A percentile compares a stretch with the other conserved stretches of the same genome.
These are phyloP conservation scores for Drosophila neocordata DNA, from an alignment of 1,140 invertebrate genomes.

Conservation along the genomic window DNA sequence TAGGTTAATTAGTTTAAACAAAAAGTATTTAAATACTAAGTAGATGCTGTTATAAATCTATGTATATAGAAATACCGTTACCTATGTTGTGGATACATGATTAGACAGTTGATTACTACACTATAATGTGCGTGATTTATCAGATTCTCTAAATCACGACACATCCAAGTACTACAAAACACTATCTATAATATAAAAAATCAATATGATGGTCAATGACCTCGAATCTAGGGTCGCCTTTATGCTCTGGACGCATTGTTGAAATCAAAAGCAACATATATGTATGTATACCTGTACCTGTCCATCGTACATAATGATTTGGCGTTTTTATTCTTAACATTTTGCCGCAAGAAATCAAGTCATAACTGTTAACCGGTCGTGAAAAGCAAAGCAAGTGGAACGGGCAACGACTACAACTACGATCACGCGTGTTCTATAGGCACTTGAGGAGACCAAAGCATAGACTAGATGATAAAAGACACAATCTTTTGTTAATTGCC, in stretches of 20 bases:
- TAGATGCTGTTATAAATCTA: no score
- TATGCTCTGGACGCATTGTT: constrained; percentile 30
- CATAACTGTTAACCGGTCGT: constrained; percentile 62
- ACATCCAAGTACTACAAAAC: no score
- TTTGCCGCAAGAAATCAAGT: constrained; percentile 70
- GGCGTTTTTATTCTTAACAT: constrained; percentile 54
- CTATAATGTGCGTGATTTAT: no score
- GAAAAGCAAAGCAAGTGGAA: constrained; percentile 27
- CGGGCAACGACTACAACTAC: not conserved
- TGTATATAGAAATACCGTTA: not conserved
- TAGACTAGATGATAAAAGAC: constrained; percentile 20
- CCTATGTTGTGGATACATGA: not conserved
- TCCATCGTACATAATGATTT: constrained; percentile 57
- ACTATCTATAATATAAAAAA: not conserved
- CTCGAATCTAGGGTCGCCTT: constrained; percentile 19
- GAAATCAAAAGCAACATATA: constrained; percentile 33
- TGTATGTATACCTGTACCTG: constrained; percentile 36
- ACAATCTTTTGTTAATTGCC: constrained; percentile 43
- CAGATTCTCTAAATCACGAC: no score
- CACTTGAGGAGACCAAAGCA: constrained; percentile 4
- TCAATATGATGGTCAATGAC: constrained; percentile 37
- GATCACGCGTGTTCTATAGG: constrained; percentile 24
- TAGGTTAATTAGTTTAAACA: not conserved
- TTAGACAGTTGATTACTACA: no score
- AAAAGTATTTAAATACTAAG: not conserved